phyloP scores from a whole-genome alignment of 2,888 invertebrate species.

The Sphecodes monilicornis region DNA sequence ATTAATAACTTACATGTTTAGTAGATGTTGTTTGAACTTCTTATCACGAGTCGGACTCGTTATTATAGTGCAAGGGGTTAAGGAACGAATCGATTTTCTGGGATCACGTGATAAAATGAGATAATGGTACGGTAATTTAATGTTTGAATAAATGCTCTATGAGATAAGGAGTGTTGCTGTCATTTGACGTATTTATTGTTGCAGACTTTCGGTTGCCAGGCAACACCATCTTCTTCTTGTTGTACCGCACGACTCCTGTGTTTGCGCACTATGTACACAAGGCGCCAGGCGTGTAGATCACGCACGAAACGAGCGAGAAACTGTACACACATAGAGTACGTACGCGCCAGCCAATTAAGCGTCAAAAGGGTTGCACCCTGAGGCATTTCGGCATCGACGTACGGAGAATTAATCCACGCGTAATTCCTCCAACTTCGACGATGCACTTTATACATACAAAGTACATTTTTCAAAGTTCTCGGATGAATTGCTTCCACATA shows the following conservation, averaged over 20 bases:
- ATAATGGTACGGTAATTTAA: neutral
- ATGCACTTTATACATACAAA: neutral
- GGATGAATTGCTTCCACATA: neutral
- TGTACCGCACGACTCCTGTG: neutral
- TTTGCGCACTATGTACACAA: constrained; percentile 26
- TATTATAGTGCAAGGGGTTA: no score
- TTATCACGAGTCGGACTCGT: no score
- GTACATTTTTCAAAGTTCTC: neutral
- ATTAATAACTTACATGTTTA: no score
- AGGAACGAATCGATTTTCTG: neutral
- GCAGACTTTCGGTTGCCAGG: neutral
- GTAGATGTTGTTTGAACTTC: no score
- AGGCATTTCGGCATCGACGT: constrained; percentile 48
- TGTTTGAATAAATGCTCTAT: neutral
- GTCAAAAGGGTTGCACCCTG: constrained; percentile 51
- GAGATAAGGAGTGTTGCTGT: neutral
- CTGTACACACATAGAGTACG: constrained; percentile 52
- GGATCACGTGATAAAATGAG: neutral
- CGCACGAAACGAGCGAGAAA: constrained; percentile 64
- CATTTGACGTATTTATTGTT: neutral
- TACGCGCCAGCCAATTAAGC: constrained; percentile 66
- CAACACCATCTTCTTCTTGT: neutral
- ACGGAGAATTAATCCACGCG: constrained; percentile 67
- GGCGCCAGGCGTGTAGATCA: constrained; percentile 60
- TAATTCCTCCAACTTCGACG: constrained; percentile 59